Conservation (phyloP, 1,140 invertebrate genomes). For the Drosophila biarmipes region DNA sequence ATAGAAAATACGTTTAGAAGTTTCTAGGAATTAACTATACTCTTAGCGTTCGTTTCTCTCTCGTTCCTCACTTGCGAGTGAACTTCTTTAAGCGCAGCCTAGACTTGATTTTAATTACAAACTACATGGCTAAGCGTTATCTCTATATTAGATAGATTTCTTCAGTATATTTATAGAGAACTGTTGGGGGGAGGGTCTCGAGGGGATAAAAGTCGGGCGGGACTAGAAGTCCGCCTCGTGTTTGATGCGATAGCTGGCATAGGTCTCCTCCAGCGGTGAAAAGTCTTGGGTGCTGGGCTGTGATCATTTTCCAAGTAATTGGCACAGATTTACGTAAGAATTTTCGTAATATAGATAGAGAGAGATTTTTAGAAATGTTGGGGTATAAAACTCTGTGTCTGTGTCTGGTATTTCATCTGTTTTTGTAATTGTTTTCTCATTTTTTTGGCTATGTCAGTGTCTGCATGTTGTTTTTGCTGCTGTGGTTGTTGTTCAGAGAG, state of each 20-base stretch:
- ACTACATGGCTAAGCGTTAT: constrained; percentile 57
- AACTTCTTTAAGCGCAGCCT: constrained; percentile 39
- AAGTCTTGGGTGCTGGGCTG: constrained; percentile 78
- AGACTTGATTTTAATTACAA: constrained; percentile 52
- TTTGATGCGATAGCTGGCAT: constrained; percentile 83
- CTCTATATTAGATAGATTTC: constrained; percentile 41
- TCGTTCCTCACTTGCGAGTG: constrained; percentile 20
- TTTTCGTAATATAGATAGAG: constrained; percentile 44
- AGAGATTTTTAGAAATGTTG: constrained; percentile 46
- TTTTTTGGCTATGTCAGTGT: constrained; percentile 37
- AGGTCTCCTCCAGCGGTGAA: constrained; percentile 82
- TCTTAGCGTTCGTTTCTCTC: constrained; percentile 35
- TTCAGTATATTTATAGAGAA: constrained; percentile 34
- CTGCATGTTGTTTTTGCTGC: constrained; percentile 28
- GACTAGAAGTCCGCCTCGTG: constrained; percentile 81
- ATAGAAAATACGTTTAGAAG: constrained; percentile 35
- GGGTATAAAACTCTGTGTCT: constrained; percentile 12
- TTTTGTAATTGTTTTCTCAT: constrained; percentile 1
- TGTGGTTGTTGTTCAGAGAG: constrained; percentile 9
- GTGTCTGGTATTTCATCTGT: constrained; percentile 25
- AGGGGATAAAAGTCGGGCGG: constrained; percentile 11
- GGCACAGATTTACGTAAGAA: constrained; percentile 66
- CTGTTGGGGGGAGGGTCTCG: constrained; percentile 7
- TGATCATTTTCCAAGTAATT: constrained; percentile 62
- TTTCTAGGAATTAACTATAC: constrained; percentile 62